Base-by-base conservation (phyloP, 2,888 invertebrate genomes). In the Orthosia gracilis region DNA sequence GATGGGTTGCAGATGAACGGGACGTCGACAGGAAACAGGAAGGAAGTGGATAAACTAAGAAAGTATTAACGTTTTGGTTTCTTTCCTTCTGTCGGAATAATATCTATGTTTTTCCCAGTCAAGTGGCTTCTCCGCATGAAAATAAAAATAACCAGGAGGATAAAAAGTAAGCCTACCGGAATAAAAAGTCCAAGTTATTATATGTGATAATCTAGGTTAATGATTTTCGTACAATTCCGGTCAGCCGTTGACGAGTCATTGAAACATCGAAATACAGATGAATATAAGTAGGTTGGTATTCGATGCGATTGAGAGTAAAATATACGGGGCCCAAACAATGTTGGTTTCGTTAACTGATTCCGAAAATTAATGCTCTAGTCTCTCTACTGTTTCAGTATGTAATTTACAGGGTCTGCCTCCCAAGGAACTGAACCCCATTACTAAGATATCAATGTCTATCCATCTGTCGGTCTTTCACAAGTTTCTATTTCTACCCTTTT, bases 381-480 rank as follows among this genome's bases (percentile, higher is more conserved):
- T n/a, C n/a, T n/a, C 3, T 9, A 26, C 15, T 21, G n/a, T 2
- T 55, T 9, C 23, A 18, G 7, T 40, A 17, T 3, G 57, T 2
- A 40, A 49, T 65, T 65, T 13, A n/a, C 7, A 12, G 13, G 5
- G 13, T 47, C n/a, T 21, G 7, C 15, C 12, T 1, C 47, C 23
- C 52, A 15, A 31, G 55, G 73, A 74, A 17, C 21, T 52, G 47
- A 21, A 23, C 31, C 13, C 13, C n/a, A 13, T n/a, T 59, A 17
- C 47, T 21, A 31, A 52, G 11, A n/a, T 2, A 15, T 18, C 5
- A 23, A 49, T 26, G 11, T 54, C 17, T 54, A n/a, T 17, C 47
- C 1, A 2, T 23, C 18, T 72, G 73, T 61, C 59, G 1, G 5
- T 23, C 15, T 72, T 62, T 68, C 52, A 76, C 18, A 52, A 45